Conservation (phyloP, 1,140 invertebrate genomes). For the Drosophila ironensis region DNA sequence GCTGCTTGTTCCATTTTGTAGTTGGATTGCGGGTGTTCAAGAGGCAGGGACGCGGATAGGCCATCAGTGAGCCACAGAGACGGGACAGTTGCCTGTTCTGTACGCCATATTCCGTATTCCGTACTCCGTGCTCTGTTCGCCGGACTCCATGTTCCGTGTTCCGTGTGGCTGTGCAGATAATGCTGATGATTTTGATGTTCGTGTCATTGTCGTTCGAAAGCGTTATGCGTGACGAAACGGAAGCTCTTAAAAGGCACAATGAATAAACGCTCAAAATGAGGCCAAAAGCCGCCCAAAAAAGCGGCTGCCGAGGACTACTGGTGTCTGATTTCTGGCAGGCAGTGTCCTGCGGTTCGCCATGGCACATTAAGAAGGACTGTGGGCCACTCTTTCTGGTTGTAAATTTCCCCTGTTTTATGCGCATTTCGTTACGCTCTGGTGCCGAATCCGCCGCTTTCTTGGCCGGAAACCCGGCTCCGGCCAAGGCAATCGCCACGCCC, state of each 20-base stretch:
- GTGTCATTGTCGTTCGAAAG: constrained; percentile 65
- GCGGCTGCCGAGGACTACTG: constrained; percentile 15
- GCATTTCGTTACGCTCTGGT: constrained; percentile 65
- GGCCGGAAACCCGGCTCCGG: constrained; percentile 30
- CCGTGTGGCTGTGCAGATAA: constrained; percentile 49
- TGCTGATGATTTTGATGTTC: constrained; percentile 76
- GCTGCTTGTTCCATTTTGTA: constrained; percentile 41
- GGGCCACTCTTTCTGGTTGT: constrained; percentile 49
- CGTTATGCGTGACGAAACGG: constrained; percentile 75
- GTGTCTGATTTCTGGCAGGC: constrained; percentile 31
- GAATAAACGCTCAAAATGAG: constrained; percentile 66
- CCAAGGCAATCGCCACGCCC: constrained; percentile 51
- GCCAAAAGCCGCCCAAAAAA: constrained; percentile 58
- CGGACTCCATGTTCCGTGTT: constrained; percentile 21
- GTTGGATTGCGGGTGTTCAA: constrained; percentile 26
- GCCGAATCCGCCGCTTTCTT: constrained; percentile 27
- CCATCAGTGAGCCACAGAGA: constrained; percentile 1
- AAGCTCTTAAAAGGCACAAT: constrained; percentile 72
- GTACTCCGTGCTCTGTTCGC: neutral
- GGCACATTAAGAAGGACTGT: constrained; percentile 63
- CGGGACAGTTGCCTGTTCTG: neutral
- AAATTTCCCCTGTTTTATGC: constrained; percentile 68
- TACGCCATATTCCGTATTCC: neutral
- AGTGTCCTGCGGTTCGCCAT: constrained; percentile 54
- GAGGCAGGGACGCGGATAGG: constrained; percentile 24